phyloP scores from a whole-genome alignment of 2,113 vertebrate species.

The Eleginops maclovinus region DNA sequence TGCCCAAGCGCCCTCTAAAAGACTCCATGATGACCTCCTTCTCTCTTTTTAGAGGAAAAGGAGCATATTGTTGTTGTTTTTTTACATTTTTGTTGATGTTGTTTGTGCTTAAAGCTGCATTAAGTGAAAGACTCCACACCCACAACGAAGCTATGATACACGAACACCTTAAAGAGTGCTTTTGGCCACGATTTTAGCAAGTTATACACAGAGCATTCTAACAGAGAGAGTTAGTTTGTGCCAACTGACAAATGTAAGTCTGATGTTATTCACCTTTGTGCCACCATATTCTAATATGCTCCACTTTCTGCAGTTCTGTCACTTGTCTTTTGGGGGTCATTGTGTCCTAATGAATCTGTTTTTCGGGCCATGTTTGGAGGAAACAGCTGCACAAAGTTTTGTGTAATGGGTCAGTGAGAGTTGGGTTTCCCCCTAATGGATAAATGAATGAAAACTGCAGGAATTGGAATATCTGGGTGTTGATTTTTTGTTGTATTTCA shows the following conservation, averaged over 20 bases:
- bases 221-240: background rate
- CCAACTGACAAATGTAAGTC: slow-evolving; percentile 13
- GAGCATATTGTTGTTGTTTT: slow-evolving; percentile 33
- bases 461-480: background rate
- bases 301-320: background rate
- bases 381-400: background rate
- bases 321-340: background rate
- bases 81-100: slow-evolving; percentile 53
- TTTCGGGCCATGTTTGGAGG: background rate
- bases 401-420: background rate
- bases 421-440: background rate
- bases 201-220: background rate
- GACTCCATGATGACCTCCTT: slow-evolving; percentile 52
- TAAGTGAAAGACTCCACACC: slow-evolving; percentile 34
- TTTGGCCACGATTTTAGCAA: background rate
- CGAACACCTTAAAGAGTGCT: background rate
- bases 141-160: background rate
- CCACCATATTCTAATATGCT: background rate
- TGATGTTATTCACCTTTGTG: background rate
- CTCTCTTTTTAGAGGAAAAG: slow-evolving; percentile 55
- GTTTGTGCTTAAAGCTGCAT: slow-evolving; percentile 44
- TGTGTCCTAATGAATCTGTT: background rate
- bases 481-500: slow-evolving; percentile 3
- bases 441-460: background rate
- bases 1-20: slow-evolving; percentile 48